These are phyloP conservation scores for Pachycephus smyrnensis DNA, from an alignment of 2,888 invertebrate genomes.

Conservation along the genomic window DNA sequence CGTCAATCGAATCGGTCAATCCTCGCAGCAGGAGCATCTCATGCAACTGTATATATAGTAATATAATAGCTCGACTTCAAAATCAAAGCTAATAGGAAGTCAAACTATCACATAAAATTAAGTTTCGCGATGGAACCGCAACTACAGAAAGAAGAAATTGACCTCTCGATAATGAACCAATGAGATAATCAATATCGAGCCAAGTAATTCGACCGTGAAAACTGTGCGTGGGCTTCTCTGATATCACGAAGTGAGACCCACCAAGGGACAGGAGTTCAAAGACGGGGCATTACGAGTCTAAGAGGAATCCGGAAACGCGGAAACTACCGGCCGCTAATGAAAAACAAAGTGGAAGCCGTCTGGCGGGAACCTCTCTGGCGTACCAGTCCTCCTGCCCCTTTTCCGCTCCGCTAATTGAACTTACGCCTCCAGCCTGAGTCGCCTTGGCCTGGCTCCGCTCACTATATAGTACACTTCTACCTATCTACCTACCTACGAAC, in stretches of 20 bases:
- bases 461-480: neutral
- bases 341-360: neutral
- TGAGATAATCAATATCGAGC: neutral
- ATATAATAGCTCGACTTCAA: neutral
- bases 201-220: neutral
- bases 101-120: neutral
- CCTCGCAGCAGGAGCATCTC: neutral
- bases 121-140: neutral
- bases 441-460: neutral
- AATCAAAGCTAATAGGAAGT: neutral
- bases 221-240: neutral
- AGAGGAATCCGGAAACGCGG: neutral
- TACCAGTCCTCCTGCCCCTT: neutral
- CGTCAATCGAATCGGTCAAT: neutral
- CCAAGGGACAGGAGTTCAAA: neutral
- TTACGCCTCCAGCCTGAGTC: neutral
- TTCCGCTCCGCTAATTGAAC: neutral
- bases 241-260: neutral
- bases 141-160: neutral
- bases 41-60: neutral
- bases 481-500: neutral
- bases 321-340: neutral
- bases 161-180: neutral
- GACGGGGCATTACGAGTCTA: neutral
- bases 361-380: neutral